A percentile compares a stretch with the other conserved stretches of the same genome.
Evolutionary conservation across 1,140 invertebrate genomes (phyloP).

Genomic region (Heliothis virescens): DNA sequence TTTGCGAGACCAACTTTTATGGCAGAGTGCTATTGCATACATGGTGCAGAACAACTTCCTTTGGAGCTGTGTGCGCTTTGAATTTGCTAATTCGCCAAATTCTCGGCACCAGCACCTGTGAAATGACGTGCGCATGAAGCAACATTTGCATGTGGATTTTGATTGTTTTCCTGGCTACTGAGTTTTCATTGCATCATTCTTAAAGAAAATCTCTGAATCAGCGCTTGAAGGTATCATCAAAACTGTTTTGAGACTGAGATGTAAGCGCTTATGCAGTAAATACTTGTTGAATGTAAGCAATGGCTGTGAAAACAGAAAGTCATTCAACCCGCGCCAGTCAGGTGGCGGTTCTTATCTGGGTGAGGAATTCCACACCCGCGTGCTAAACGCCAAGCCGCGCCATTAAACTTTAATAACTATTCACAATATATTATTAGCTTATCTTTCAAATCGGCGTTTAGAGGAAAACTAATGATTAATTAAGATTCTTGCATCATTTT

Average conservation of each 20-base stretch:
- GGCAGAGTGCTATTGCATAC: neutral
- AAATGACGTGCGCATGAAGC: too few species aligned
- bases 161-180: too few species aligned
- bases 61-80: neutral
- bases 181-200: too few species aligned
- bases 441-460: neutral
- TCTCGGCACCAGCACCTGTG: too few species aligned
- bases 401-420: slow-evolving; percentile 1
- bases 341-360: slow-evolving; percentile 30
- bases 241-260: neutral
- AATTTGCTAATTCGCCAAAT: neutral
- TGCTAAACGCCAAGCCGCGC: slow-evolving; percentile 5
- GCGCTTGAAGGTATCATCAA: neutral
- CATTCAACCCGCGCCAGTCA: slow-evolving; percentile 24
- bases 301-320: slow-evolving; percentile 26
- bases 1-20: slow-evolving; percentile 8
- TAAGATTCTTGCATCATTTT: neutral
- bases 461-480: neutral
- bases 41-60: neutral
- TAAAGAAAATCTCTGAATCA: too few species aligned
- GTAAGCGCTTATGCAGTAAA: slow-evolving; percentile 2
- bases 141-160: too few species aligned
- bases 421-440: slow-evolving; percentile 2
- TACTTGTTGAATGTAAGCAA: slow-evolving; percentile 23
- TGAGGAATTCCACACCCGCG: slow-evolving; percentile 38